Evolutionary conservation across 2,113 vertebrate species (phyloP).

Genomic region (Psittacus erithacus): DNA sequence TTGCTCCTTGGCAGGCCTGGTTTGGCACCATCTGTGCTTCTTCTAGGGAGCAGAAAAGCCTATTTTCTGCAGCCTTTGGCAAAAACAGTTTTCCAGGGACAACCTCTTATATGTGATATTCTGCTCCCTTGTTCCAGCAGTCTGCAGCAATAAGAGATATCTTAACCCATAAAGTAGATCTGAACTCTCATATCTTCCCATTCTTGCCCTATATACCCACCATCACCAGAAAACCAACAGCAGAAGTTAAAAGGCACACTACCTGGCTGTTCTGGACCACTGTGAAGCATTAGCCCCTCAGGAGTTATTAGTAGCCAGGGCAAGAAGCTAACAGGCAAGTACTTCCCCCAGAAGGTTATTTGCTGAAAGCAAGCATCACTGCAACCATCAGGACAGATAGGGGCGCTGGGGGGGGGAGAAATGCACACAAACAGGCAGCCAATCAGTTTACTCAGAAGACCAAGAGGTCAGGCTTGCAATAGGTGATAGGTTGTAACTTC

Average conservation of each 20-base stretch:
- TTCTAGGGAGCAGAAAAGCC: background rate
- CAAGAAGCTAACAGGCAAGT: background rate
- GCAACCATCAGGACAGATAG: background rate
- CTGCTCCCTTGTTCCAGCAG: background rate
- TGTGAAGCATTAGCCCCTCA: background rate
- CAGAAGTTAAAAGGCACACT: background rate
- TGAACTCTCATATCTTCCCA: background rate
- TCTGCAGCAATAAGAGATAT: background rate
- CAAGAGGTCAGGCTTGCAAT: background rate
- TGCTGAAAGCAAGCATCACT: background rate
- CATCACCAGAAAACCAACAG: background rate
- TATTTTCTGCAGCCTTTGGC: background rate
- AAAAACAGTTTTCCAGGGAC: background rate
- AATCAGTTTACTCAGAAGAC: background rate
- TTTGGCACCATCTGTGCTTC: background rate
- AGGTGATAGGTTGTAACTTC: background rate
- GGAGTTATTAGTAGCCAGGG: background rate
- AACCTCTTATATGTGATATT: fast-evolving
- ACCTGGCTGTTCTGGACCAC: background rate
- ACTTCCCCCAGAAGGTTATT: background rate
- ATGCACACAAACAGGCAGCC: background rate
- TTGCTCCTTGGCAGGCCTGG: background rate
- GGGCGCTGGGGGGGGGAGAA: background rate
- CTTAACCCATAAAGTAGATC: background rate
- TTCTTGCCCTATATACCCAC: background rate